Base-by-base conservation (phyloP, 1,140 invertebrate genomes). In the Nephila pilipes region DNA sequence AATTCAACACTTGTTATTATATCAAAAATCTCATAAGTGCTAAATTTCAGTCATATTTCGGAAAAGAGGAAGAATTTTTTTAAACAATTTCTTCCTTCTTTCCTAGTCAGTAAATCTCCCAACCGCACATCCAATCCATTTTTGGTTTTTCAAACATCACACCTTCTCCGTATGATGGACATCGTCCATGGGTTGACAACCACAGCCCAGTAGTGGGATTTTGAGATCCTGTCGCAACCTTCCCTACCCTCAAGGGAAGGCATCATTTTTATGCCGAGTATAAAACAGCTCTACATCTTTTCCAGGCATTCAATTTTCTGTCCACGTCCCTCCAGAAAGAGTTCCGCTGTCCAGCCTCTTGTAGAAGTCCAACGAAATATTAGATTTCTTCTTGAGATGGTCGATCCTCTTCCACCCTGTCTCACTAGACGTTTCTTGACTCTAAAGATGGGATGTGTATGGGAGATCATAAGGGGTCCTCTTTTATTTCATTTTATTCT, bases 351-450 rank as follows among this genome's bases (percentile, higher is more conserved):
- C 60, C 85, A 32, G 18, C 29, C n/a, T 55, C 46, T 63, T 22
- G 80, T 16, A 80, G 87, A 75, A 46, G 32, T 32, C 55, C 69
- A 22, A 57, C 80, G 88, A 90, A 90, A 90, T 90, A 90, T 90
- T 90, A 54, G 69, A 80, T 90, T 90, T 58, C 63, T 36, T 16
- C 54, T 46, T 55, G 81, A 46, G 32, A 36, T 1, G 8, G 80
- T 83, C 36, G 85, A 87, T 63, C 14, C 32, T 36, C 58, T 38
- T 57, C 22, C 5, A 2, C 3, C 38, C 25, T 55, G 80, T 22
- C 36, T 32, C 69, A 36, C 3, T 2, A 22, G 38, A n/a, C 81
- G 46, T 38, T 57, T 22, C 81, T 55, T 55, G 14, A 69, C 38
- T 88, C 58, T 25, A 12, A 60, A 57, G 57, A 46, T 10, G 63